These are phyloP conservation scores for Sebastes taczanowskii DNA, from an alignment of 2,797 vertebrate species.

Conservation along the genomic window DNA sequence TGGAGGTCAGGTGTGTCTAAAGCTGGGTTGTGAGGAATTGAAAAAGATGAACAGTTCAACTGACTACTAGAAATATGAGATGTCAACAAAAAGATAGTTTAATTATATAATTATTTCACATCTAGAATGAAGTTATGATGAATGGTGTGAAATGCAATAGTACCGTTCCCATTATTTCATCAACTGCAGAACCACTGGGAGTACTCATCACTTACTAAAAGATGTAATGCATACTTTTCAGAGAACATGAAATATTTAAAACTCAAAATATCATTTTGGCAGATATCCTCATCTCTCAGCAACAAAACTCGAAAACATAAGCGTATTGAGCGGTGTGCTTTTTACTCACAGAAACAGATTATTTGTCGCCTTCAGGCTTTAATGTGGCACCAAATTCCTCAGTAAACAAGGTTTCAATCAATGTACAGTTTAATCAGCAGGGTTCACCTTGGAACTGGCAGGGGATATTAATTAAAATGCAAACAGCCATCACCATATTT, in stretches of 20 bases:
- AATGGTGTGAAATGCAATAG: background rate
- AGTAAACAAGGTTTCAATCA: slow-evolving; percentile 2
- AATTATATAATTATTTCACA: background rate
- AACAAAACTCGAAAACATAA: background rate
- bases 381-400: background rate
- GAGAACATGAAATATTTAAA: background rate
- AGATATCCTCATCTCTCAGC: background rate
- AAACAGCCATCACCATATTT: background rate
- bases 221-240: background rate
- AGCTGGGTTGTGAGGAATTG: slow-evolving; percentile 34
- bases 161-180: background rate
- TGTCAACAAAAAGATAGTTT: background rate
- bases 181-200: background rate
- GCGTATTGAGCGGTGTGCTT: background rate
- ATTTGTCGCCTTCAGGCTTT: background rate
- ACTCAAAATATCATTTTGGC: background rate
- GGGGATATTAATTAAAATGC: background rate
- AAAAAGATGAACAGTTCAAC: background rate
- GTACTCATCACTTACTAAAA: background rate
- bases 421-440: background rate
- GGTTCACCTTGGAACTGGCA: background rate
- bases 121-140: slow-evolving; percentile 6
- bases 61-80: background rate
- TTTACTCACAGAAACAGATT: slow-evolving; percentile 20
- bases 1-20: slow-evolving; percentile 42